Evolutionary conservation across 2,113 vertebrate species (phyloP).

Genomic region (Chitala chitala): DNA sequence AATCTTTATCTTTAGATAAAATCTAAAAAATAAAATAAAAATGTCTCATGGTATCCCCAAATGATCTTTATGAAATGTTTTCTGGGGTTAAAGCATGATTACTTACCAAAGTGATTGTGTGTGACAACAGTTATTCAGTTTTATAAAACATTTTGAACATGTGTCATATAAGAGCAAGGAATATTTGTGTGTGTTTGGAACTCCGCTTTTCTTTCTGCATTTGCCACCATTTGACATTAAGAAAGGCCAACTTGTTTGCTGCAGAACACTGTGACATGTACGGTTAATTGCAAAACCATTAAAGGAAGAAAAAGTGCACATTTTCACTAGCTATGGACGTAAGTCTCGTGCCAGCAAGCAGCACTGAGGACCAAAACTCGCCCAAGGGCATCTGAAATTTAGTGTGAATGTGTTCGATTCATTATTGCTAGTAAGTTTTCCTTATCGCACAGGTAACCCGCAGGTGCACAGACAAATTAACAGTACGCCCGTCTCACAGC

Average conservation of each 20-base stretch:
- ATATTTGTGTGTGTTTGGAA: background rate
- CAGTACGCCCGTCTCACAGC: too few species aligned
- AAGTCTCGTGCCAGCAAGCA: background rate
- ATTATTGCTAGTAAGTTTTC: background rate
- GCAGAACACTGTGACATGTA: background rate
- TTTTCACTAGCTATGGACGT: constrained; percentile 4
- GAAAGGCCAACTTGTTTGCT: background rate
- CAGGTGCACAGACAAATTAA: too few species aligned
- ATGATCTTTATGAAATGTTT: too few species aligned
- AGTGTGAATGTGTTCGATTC: background rate
- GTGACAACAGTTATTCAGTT: background rate
- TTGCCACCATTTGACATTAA: background rate
- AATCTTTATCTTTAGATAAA: too few species aligned
- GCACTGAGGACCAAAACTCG: background rate
- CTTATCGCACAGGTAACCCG: too few species aligned
- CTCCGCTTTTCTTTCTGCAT: background rate
- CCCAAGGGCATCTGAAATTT: background rate
- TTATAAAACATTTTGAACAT: constrained; percentile 4
- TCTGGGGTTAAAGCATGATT: too few species aligned
- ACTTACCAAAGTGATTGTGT: background rate
- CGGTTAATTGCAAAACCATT: constrained; percentile 20
- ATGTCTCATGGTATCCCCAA: too few species aligned
- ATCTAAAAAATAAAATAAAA: too few species aligned
- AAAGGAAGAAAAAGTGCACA: constrained; percentile 3
- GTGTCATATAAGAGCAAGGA: background rate